Evolutionary conservation across 2,797 vertebrate genomes (phyloP).

Genomic region (Sebastes cheni): DNA sequence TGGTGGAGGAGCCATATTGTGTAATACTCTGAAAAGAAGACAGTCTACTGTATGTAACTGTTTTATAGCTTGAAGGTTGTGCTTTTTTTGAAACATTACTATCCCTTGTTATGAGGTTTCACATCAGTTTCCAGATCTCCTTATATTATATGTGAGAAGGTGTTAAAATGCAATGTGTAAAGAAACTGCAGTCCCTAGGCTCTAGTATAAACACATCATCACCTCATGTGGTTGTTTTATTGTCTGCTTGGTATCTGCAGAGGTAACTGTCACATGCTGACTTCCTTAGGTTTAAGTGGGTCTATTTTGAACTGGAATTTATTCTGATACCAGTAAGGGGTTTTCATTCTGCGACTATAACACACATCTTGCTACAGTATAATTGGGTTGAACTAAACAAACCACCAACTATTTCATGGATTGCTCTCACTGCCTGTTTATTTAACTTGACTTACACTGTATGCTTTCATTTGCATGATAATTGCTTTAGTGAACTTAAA

Average conservation of each 20-base stretch:
- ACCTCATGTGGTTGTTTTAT: not conserved
- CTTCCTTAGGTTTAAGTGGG: not conserved
- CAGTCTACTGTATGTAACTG: too few species aligned
- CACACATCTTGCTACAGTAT: constrained; percentile 9
- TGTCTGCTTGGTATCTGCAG: constrained; percentile 1
- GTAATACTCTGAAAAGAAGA: too few species aligned
- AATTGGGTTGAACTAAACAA: constrained; percentile 24
- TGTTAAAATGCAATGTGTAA: constrained; percentile 3
- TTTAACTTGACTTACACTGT: constrained; percentile 9
- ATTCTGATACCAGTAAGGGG: constrained; percentile 6
- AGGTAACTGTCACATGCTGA: constrained; percentile 3
- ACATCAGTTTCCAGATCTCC: constrained; percentile 5
- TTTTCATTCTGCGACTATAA: constrained; percentile 14
- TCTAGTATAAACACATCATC: not conserved
- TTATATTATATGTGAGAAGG: constrained; percentile 5
- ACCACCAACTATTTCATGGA: constrained; percentile 12
- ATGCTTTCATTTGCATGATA: not conserved
- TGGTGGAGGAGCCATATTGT: too few species aligned
- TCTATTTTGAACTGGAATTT: constrained; percentile 22
- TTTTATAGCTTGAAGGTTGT: too few species aligned
- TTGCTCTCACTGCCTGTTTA: constrained; percentile 22
- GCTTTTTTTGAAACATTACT: not conserved
- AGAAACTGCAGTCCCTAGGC: not conserved
- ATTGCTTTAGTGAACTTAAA: not conserved
- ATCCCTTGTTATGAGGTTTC: constrained; percentile 21